Base-by-base conservation (phyloP, 2,888 invertebrate species). In the Synergus itoensis region DNA sequence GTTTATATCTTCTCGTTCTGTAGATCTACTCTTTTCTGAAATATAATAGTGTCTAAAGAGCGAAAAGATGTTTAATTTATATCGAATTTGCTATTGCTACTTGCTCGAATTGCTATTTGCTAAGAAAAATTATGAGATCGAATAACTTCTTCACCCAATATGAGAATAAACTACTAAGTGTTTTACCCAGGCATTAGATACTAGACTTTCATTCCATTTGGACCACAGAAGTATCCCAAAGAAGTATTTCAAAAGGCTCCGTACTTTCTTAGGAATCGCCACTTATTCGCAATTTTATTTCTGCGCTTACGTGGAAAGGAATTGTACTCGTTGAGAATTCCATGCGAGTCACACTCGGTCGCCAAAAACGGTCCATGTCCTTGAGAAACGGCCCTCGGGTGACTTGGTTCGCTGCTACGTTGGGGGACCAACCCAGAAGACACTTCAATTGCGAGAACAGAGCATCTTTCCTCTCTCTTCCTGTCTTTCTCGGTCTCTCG, bases 401-500 rank as follows among this genome's bases (percentile, higher is more conserved):
- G 83, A 81, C 82, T 81, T 64, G 77, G 78, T 77, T 73, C 76
- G 78, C 73, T 57, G 36, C 12, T 36, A 77, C 64, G 63, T 80
- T 80, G 75, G 60, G 18, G 63, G 62, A 60, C 76, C 75, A 28
- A 80, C 83, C 81, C 80, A 80, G 82, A 84, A 87, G 88, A 86
- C 82, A 88, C 87, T 86, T 83, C 88, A 87, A 87, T 86, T 89
- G 89, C 88, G 79, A 81, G 79, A 79, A 48, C 36, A 73, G 73
- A 73, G 48, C 28, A 73, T 57, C 53, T 53, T 53, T 36, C 4
- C 16, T 28, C n/a, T 16, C 11, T 69, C 69, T 69, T 48, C 16
- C 48, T 48, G 4, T 8, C 21, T 28, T 48, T 69, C 69, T 48
- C 48, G 28, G 5, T 8, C 21, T n/a, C 48, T 16, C 21, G 64